Evolutionary conservation across 2,113 vertebrate species (phyloP), one percentile per base, ranked within the genome.

Genomic region (Halichoerus grypus): DNA sequence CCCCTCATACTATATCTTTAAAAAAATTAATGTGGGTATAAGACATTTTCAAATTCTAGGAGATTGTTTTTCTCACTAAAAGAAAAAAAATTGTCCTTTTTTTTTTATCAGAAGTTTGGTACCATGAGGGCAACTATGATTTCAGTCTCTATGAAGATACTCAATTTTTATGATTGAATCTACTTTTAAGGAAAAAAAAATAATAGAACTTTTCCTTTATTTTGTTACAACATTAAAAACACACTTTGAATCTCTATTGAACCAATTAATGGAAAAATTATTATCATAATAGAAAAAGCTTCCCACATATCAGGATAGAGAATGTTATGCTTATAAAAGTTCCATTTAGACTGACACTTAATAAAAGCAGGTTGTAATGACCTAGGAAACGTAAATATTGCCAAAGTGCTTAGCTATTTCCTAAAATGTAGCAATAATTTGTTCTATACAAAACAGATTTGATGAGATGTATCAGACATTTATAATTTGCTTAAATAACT

Each of bases 141-240:
- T 87, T 92, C 7, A 55, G 3, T 94, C 31, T 82, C n/a, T 74
- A 46, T 63, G 4, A 33, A 94, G 22, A 14, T 3, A 46, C 1
- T 96, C 10, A 84, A 59, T 92, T 71, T 76, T 11, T 91, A 59
- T 77, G 71, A 82, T 15, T 94, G 85, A 80, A 95, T 91, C 16
- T 77, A 22, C 4, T 79, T 89, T 46, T 83, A 51, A 86, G 19
- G 24, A 13, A 83, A 13, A 83, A 83, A 57, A 79, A 59, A 67
- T 24, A 28, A 4, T 36, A 19, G 57, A 14, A 49, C 39, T 53
- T 86, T 85, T 19, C 21, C 28, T 57, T 71, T 74, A 83, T 74
- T 49, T 79, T 87, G 2, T 16, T 83, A 82, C 3, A 88, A 69
- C 15, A 65, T 69, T 57, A 79, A 71, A 86, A 82, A 42, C 4